These are phyloP conservation scores for Stigmatopora argus DNA, from an alignment of 2,113 vertebrate genomes.

Conservation along the genomic window DNA sequence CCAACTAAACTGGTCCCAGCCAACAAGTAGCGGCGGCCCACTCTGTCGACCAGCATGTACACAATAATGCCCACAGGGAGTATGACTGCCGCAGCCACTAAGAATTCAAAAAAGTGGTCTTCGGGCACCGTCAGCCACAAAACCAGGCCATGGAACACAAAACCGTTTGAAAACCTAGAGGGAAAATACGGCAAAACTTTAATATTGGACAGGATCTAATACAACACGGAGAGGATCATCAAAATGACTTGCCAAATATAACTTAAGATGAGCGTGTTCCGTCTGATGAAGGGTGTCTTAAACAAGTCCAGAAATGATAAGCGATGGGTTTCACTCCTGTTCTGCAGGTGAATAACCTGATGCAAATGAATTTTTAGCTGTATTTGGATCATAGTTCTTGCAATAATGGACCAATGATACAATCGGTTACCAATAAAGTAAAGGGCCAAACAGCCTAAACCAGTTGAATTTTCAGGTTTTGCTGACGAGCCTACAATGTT, in stretches of 20 bases:
- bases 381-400: background rate
- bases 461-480: no score
- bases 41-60: conserved; percentile 74
- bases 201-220: background rate
- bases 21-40: conserved; percentile 74
- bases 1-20: conserved; percentile 15
- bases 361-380: background rate
- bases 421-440: background rate
- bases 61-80: conserved; percentile 76
- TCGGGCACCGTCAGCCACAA: conserved; percentile 62
- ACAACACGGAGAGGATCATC: background rate
- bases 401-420: background rate
- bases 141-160: conserved; percentile 30
- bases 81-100: conserved; percentile 77
- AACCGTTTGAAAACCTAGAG: conserved; percentile 21
- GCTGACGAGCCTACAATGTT: no score
- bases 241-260: conserved; percentile 24
- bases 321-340: conserved; percentile 8
- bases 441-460: no score
- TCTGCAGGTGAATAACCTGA: conserved; percentile 11
- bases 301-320: conserved; percentile 20
- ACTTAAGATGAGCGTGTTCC: conserved; percentile 20
- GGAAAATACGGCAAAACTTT: background rate
- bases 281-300: conserved; percentile 13
- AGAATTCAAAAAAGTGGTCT: conserved; percentile 76